Base-by-base conservation (phyloP, 2,797 vertebrate genomes). In the Enteromius unitaeniatus region DNA sequence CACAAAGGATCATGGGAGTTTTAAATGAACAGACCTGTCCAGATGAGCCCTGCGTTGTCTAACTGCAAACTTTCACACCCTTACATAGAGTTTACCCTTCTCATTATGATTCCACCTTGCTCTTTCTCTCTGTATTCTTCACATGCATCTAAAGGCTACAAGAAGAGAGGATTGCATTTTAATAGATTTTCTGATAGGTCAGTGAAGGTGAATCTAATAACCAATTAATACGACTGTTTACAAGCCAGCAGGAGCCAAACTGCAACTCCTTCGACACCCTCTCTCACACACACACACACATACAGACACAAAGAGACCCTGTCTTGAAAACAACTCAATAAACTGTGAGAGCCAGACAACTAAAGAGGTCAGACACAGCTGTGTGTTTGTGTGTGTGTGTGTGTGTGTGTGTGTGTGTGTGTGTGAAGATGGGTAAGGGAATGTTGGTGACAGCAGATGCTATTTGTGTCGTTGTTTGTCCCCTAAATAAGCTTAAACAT, bases 131-230 rank as follows among this genome's bases (percentile, higher is more conserved):
- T 76, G 80, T 62, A 70, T 73, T 85, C 53, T 42, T 82, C 51
- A 53, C n/a, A 64, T 28, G 68, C 78, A 75, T 60, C 23, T 58
- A 47, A 85, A 84, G 78, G 47, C 81, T 86, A 91, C 91, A 93
- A 92, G 91, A 88, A 77, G 40, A 86, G 65, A 86, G 90, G 91
- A 92, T 93, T 91, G 92, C 88, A 86, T 90, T 93, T 90, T 92
- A 92, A 94, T 94, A 87, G 89, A 91, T 93, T 90, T 92, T 91
- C 92, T 93, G 92, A 93, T 93, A 89, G 91, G 87, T 90, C 90
- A 91, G 53, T 81, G 55, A 19, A 40, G 65, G 55, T 69, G 34
- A 82, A 65, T 79, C 94, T 95, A 93, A 94, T 93, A 92, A 92
- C 87, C 91, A 92, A 91, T 94, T 93, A 94, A 93, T 90, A 91